Conservation (phyloP, 2,888 invertebrate species). For the Frankliniella fusca region DNA sequence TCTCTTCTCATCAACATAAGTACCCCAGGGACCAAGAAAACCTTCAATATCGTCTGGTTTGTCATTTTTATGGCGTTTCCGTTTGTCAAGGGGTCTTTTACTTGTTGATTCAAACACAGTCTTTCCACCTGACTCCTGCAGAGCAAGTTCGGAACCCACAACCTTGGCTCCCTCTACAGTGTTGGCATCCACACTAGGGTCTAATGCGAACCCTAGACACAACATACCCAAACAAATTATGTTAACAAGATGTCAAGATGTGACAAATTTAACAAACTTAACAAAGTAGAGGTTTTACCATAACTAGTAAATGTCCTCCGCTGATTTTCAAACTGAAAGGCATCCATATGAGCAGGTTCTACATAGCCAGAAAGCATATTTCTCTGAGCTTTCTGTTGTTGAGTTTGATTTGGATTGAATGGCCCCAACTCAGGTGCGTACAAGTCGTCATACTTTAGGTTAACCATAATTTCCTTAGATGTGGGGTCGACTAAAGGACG, state of each 20-base stretch:
- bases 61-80: constrained; percentile 83
- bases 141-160: constrained; percentile 62
- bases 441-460: constrained; percentile 91
- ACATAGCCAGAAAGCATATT: constrained; percentile 93
- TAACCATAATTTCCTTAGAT: constrained; percentile 77
- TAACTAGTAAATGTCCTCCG: constrained; percentile 90
- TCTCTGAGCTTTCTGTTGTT: constrained; percentile 79
- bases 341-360: constrained; percentile 91
- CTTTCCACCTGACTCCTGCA: constrained; percentile 70
- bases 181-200: constrained; percentile 75
- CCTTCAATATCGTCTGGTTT: constrained; percentile 89
- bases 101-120: constrained; percentile 86
- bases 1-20: constrained; percentile 82
- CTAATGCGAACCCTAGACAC: constrained; percentile 73
- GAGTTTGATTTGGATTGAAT: constrained; percentile 86
- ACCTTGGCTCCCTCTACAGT: constrained; percentile 49
- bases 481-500: constrained; percentile 71
- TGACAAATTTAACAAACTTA: not conserved
- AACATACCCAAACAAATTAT: constrained; percentile 26
- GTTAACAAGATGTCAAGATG: not conserved
- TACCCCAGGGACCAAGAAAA: constrained; percentile 97
- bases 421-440: constrained; percentile 91
- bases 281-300: constrained; percentile 50
- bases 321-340: constrained; percentile 97
- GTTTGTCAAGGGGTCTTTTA: constrained; percentile 66